Evolutionary conservation across 37 sponge, comb jelly and placozoan species (phyloP), one percentile per base, ranked within the genome.

Genomic region (Spongilla lacustris): DNA sequence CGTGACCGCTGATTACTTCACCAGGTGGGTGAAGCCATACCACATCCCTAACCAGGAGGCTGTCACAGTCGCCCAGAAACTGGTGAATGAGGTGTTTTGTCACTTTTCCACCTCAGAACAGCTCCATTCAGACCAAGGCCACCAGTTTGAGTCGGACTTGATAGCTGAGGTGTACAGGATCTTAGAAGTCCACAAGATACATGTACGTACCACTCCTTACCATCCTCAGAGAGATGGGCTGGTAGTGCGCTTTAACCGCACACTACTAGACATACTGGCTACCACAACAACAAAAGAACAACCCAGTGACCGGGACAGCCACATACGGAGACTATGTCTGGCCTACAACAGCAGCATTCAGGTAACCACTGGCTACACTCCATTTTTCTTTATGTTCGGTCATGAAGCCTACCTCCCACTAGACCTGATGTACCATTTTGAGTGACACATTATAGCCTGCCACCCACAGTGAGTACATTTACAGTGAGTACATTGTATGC

Each of bases 221-320:
- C 92, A 91, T 71, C 88, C 88, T 0, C 86, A 88, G 36, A 36
- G 89, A 41, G 83, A 89, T 77, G 93, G 89, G 3, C 68, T 92
- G 34, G 83, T 92, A n/a, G 93, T 88, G 26, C 5, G 83, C 10
- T 88, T 80, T 36, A 89, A 88, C 50, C 73, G 83, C 3, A 92
- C 85, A 28, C 41, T 41, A 6, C 58, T 58, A 8, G 58, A 58
- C 11, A 58, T 58, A 17, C 19, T 58, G 58, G 58, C 58, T 58
- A 58, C 58, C 58, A 17, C 21, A 17, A n/a, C n/a, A n/a, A 58
- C 19, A 17, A 58, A 58, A 17, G 58, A 58, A 14, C 58, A 58
- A 17, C 58, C 58, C 58, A 17, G 58, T 58, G 58, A 83, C 34
- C 83, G 88, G 85, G 92, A 84, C 0, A 23, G 67, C 2, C 67